Conservation (phyloP, 2,113 vertebrate species). For the Cochlearius cochlearius region DNA sequence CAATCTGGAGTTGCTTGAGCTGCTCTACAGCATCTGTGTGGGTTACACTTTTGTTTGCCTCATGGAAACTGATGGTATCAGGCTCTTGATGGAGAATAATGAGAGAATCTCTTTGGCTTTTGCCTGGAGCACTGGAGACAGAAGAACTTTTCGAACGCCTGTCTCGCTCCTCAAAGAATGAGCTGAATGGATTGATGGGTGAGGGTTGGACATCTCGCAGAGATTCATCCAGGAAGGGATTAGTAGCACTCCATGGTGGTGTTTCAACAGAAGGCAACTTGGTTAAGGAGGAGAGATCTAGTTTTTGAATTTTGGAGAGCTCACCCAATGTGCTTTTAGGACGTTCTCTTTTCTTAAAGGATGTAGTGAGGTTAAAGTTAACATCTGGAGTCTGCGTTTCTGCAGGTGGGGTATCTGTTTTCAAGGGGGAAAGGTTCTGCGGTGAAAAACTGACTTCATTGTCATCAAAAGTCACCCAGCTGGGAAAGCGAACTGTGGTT, state of each 20-base stretch:
- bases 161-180: conserved; percentile 82
- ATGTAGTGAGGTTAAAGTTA: conserved; percentile 58
- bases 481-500: conserved; percentile 77
- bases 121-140: conserved; percentile 48
- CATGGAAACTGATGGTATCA: conserved; percentile 71
- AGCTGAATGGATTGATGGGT: conserved; percentile 87
- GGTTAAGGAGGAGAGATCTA: conserved; percentile 73
- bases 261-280: conserved; percentile 68
- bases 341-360: conserved; percentile 77
- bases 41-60: conserved; percentile 51
- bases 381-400: conserved; percentile 53
- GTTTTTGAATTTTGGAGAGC: conserved; percentile 76
- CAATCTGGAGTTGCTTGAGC: conserved; percentile 80
- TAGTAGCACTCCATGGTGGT: conserved; percentile 81
- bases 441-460: conserved; percentile 69
- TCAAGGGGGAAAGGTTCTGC: conserved; percentile 63
- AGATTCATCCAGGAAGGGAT: conserved; percentile 85
- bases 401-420: conserved; percentile 50
- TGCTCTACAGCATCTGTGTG: conserved; percentile 77
- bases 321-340: conserved; percentile 79
- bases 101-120: conserved; percentile 77
- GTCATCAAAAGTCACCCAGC: conserved; percentile 92
- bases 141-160: conserved; percentile 70
- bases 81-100: conserved; percentile 72
- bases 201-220: conserved; percentile 83